Conservation (phyloP, 2,113 vertebrate genomes). For the Anolis carolinensis region DNA sequence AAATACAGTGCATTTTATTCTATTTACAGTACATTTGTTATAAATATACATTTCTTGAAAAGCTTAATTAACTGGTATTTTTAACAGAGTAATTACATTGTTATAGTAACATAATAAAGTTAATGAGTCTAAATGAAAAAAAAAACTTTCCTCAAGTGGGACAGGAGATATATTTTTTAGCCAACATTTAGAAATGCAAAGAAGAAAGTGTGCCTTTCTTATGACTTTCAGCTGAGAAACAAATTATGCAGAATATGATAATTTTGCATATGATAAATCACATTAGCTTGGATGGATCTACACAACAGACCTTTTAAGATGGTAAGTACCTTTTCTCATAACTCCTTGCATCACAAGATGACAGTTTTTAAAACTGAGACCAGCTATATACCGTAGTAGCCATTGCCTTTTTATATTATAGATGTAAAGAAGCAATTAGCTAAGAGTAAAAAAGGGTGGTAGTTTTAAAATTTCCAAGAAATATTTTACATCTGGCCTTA, state of each 20-base stretch:
- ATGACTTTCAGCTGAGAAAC: too few species aligned
- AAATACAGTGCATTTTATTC: slow-evolving; percentile 90
- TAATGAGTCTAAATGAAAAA: slow-evolving; percentile 74
- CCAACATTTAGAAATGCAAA: neutral
- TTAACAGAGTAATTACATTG: slow-evolving; percentile 82
- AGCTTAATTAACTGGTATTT: slow-evolving; percentile 83
- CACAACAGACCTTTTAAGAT: neutral
- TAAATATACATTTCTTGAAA: slow-evolving; percentile 99
- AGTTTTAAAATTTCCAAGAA: neutral
- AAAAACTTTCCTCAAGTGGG: neutral
- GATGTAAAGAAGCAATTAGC: neutral
- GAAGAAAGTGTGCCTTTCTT: neutral
- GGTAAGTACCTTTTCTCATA: neutral
- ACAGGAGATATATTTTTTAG: neutral
- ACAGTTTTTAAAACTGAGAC: neutral
- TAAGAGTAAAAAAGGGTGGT: neutral
- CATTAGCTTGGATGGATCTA: neutral
- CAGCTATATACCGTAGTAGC: neutral
- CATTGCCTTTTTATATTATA: neutral
- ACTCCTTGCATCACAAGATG: neutral
- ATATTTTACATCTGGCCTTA: neutral
- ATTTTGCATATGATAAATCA: neutral
- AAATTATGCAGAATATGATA: neutral
- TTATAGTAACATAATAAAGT: slow-evolving; percentile 82
- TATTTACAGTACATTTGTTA: slow-evolving; percentile 98